phyloP scores from a whole-genome alignment of 2,113 vertebrate genomes.

The Oostethus manadensis region DNA sequence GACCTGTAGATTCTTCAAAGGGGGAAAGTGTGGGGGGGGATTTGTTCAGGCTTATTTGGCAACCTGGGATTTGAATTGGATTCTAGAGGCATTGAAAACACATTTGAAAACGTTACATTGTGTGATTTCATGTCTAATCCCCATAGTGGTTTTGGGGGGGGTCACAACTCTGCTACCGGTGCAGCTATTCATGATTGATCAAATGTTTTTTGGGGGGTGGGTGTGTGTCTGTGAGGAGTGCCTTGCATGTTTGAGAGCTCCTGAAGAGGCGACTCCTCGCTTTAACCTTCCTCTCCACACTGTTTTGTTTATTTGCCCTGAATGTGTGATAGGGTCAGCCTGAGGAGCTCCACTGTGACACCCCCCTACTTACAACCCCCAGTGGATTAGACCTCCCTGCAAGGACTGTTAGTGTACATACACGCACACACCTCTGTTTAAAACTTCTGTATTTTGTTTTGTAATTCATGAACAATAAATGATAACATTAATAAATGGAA shows the following conservation, averaged over 20 bases:
- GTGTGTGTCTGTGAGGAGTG: constrained; percentile 43
- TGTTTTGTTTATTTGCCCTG: constrained; percentile 48
- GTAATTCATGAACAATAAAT: too few species aligned
- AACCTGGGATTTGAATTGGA: constrained; percentile 80
- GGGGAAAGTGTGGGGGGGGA: constrained; percentile 59
- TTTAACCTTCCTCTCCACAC: constrained; percentile 38
- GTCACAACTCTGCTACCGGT: constrained; percentile 66
- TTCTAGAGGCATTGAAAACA: constrained; percentile 77
- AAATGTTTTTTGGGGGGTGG: constrained; percentile 57
- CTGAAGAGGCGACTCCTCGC: constrained; percentile 18
- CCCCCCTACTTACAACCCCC: constrained; percentile 39
- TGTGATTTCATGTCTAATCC: constrained; percentile 78
- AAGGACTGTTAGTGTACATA: constrained; percentile 27
- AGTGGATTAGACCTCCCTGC: constrained; percentile 53
- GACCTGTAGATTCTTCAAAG: constrained; percentile 76
- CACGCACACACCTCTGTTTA: constrained; percentile 1
- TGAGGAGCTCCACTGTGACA: constrained; percentile 39
- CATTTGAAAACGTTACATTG: constrained; percentile 78
- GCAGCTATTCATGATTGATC: constrained; percentile 72
- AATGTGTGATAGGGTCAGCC: constrained; percentile 49
- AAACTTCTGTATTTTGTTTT: too few species aligned
- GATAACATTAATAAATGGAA: too few species aligned
- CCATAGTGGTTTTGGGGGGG: constrained; percentile 75
- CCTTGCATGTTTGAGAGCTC: constrained; percentile 4
- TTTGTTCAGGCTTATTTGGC: constrained; percentile 81